Evolutionary conservation across 2,888 invertebrate species (phyloP).

Genomic region (Germaria angustata): DNA sequence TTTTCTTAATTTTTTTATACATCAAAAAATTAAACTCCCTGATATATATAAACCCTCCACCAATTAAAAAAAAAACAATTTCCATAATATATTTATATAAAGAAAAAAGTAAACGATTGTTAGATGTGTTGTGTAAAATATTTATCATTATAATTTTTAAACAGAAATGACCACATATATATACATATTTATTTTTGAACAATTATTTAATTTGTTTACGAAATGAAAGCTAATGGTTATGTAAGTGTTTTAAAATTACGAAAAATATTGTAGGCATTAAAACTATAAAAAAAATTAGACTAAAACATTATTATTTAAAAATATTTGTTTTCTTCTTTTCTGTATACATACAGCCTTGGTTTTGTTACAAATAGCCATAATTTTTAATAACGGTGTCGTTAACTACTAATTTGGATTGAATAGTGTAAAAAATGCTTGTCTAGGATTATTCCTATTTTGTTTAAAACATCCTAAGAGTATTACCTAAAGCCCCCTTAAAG

Average conservation of each 20-base stretch:
- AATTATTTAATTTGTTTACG: slow-evolving; percentile 24
- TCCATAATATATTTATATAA: slow-evolving; percentile 48
- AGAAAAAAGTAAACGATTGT: slow-evolving; percentile 35
- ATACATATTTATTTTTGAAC: slow-evolving; percentile 6
- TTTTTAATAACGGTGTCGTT: neutral
- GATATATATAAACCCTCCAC: slow-evolving; percentile 45
- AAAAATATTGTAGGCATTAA: slow-evolving; percentile 58
- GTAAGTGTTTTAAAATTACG: slow-evolving; percentile 54
- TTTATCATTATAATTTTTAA: slow-evolving; percentile 36
- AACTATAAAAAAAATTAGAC: slow-evolving; percentile 53
- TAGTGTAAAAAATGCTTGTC: slow-evolving; percentile 1
- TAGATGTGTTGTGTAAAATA: slow-evolving; percentile 59
- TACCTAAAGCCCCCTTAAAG: neutral
- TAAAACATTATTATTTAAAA: neutral
- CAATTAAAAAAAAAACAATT: slow-evolving; percentile 37
- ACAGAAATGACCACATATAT: neutral
- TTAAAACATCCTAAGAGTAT: neutral
- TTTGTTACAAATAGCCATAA: neutral
- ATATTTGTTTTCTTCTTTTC: neutral
- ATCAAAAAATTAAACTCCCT: slow-evolving; percentile 17
- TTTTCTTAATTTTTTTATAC: slow-evolving; percentile 22
- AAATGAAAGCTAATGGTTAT: slow-evolving; percentile 48
- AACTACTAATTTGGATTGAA: neutral
- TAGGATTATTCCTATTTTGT: neutral
- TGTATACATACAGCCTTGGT: slow-evolving; percentile 7